Evolutionary conservation across 2,888 invertebrate species (phyloP), one percentile per base, ranked within the genome.

Genomic region (Eumacrocentrus americanus): DNA sequence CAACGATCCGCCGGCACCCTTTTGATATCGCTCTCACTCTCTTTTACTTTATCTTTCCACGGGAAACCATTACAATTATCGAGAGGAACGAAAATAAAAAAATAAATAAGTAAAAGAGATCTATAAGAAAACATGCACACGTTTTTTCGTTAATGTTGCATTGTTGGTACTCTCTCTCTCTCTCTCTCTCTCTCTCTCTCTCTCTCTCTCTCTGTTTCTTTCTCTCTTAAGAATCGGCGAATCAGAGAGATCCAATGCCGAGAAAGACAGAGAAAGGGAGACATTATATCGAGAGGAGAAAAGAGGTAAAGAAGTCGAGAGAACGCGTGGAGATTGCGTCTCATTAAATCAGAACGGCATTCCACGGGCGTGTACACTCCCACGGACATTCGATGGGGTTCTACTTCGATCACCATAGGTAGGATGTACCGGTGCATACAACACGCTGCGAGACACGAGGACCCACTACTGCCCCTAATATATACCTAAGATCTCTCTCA

Each of bases 321-420:
- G 42, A 11, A 46, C 22, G 53, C 51, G 56, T 42, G 57, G 60
- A 60, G 62, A 63, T 60, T 64, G 59, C 60, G 65, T 67, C 66
- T 67, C 67, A 79, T 80, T 80, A 80, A 80, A 80, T 80, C 80
- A 80, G 80, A 80, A 79, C 80, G 76, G 80, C 80, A 81, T 80
- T 80, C 80, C 80, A 72, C 71, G 75, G 72, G 73, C 80, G 75
- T 80, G 80, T 80, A 80, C 77, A 80, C 80, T 80, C 80, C 80
- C 80, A 80, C 80, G 79, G 77, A 72, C 75, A 69, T 78, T 77
- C 77, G 76, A 77, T 75, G 77, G 78, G 78, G 76, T 77, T 76
- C 77, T 76, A 76, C 76, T 77, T 76, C 76, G 78, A 78, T 78
- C 77, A 77, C 73, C 76, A 70, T 75, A 72, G 75, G 73, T 70